Percentiles rank a stretch among this genome's conserved stretches.
Evolutionary conservation across 2,888 invertebrate genomes (phyloP).

Genomic region (Eupithecia tripunctaria): DNA sequence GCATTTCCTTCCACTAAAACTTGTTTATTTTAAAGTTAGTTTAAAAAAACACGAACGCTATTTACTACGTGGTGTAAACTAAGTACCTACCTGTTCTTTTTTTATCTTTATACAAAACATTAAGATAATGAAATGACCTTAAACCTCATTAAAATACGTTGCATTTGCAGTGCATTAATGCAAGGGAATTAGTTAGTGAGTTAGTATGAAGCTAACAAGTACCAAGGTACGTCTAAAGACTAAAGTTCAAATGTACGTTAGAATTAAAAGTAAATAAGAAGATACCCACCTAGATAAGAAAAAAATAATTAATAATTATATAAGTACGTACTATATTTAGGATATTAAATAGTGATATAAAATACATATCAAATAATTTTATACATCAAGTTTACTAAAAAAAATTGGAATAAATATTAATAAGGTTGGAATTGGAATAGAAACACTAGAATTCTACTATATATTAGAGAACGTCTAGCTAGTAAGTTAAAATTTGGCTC

Average conservation of each 20-base stretch:
- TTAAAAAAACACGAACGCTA: not conserved
- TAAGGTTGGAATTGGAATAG: not conserved
- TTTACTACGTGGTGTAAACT: not conserved
- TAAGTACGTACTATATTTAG: too few species aligned
- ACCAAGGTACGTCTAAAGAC: not conserved
- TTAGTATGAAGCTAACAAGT: not conserved
- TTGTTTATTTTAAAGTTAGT: not conserved
- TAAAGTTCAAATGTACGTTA: not conserved
- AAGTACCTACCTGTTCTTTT: too few species aligned
- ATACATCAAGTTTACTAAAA: too few species aligned
- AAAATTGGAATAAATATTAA: not conserved
- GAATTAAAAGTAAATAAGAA: too few species aligned
- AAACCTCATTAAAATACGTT: not conserved
- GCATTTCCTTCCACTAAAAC: not conserved
- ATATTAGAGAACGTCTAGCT: not conserved
- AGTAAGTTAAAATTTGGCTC: not conserved
- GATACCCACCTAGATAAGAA: too few species aligned
- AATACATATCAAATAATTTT: too few species aligned
- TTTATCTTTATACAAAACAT: not conserved
- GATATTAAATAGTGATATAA: too few species aligned
- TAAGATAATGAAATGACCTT: not conserved
- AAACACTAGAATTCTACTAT: not conserved
- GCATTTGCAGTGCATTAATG: not conserved
- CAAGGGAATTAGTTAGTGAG: not conserved
- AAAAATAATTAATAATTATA: too few species aligned